These are phyloP conservation scores for Nowickia ferox DNA, from an alignment of 2,888 invertebrate genomes.

Conservation along the genomic window DNA sequence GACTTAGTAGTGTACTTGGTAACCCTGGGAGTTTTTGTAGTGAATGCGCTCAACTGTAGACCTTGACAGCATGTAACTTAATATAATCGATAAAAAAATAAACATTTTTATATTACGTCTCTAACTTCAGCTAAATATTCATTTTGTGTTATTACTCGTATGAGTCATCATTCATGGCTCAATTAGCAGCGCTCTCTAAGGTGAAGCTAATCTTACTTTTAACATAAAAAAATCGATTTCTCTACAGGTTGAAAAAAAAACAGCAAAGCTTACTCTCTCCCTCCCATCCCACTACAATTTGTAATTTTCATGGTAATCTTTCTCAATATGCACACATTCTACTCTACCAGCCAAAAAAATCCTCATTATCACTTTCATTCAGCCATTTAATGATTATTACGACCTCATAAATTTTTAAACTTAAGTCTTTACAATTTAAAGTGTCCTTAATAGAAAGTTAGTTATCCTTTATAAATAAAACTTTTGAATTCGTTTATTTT, in stretches of 20 bases:
- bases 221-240: constrained; percentile 61
- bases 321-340: constrained; percentile 7
- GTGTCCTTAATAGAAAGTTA: too few species aligned
- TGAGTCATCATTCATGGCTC: neutral
- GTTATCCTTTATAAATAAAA: too few species aligned
- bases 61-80: constrained; percentile 78
- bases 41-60: constrained; percentile 85
- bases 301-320: constrained; percentile 29
- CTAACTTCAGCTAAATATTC: neutral
- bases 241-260: constrained; percentile 46
- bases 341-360: too few species aligned
- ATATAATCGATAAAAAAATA: constrained; percentile 45
- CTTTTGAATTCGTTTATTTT: neutral
- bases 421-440: too few species aligned
- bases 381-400: neutral
- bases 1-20: constrained; percentile 87
- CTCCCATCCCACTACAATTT: neutral
- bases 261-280: neutral
- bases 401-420: too few species aligned
- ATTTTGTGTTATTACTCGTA: neutral
- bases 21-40: constrained; percentile 86
- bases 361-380: neutral
- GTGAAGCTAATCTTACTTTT: neutral
- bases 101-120: neutral
- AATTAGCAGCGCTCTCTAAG: neutral